Evolutionary conservation across 1,140 invertebrate species (phyloP).

Genomic region (Drosophila ercepeae): DNA sequence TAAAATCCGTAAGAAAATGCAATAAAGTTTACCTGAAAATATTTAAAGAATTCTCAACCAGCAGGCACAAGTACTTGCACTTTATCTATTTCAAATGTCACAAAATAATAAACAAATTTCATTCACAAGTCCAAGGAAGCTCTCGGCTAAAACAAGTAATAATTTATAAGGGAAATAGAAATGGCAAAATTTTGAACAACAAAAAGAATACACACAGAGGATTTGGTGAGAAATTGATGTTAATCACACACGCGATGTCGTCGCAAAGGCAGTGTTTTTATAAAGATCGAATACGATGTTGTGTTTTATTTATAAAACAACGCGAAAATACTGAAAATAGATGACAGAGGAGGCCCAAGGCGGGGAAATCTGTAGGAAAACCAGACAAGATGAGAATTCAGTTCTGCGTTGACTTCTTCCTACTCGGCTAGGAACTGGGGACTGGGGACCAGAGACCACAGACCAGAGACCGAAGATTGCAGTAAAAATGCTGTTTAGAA

Average conservation of each 20-base stretch:
- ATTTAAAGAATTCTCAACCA: neutral
- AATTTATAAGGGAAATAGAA: constrained; percentile 16
- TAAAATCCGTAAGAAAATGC: too few species aligned
- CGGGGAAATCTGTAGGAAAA: constrained; percentile 28
- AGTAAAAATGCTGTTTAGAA: constrained; percentile 72
- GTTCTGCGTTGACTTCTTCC: constrained; percentile 65
- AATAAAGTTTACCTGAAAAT: too few species aligned
- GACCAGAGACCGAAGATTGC: constrained; percentile 38
- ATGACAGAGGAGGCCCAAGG: constrained; percentile 28
- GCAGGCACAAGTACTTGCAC: neutral
- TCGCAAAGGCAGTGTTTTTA: constrained; percentile 30
- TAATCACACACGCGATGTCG: constrained; percentile 40
- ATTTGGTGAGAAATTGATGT: constrained; percentile 21
- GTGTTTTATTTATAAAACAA: constrained; percentile 59
- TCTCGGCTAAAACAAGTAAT: constrained; percentile 17
- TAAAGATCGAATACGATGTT: constrained; percentile 18
- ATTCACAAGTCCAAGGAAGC: constrained; percentile 21
- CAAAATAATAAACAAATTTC: constrained; percentile 1
- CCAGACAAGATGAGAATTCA: constrained; percentile 44
- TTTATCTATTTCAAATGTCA: neutral
- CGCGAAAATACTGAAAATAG: constrained; percentile 61
- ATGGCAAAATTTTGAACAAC: constrained; percentile 57
- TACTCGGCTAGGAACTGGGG: constrained; percentile 27
- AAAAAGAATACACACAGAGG: constrained; percentile 29
- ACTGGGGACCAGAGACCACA: neutral